These are phyloP conservation scores for Chouioia cunea DNA, from an alignment of 2,888 invertebrate species.

Conservation along the genomic window DNA sequence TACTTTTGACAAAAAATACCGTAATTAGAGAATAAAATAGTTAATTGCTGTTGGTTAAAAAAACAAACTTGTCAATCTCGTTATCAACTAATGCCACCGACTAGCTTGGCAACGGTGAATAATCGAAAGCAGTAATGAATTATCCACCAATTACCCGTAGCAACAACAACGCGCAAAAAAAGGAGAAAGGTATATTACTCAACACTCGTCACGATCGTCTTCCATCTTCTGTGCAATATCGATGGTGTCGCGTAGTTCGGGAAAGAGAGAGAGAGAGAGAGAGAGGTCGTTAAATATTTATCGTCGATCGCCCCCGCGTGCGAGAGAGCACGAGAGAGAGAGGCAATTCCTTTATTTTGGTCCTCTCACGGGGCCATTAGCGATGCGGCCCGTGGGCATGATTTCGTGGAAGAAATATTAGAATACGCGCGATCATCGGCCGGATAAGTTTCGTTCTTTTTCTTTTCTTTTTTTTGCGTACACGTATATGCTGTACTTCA, in stretches of 20 bases:
- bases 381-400: constrained; percentile 54
- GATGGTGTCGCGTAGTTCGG: constrained; percentile 33
- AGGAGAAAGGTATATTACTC: constrained; percentile 52
- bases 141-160: constrained; percentile 12
- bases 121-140: too few relatives aligned
- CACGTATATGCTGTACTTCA: constrained; percentile 40
- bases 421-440: constrained; percentile 59
- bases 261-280: neutral
- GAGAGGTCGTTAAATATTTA: constrained; percentile 63
- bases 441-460: constrained; percentile 48
- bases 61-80: too few relatives aligned
- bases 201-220: constrained; percentile 59
- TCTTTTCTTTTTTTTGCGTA: too few relatives aligned
- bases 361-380: constrained; percentile 50
- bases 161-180: neutral
- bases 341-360: constrained; percentile 46
- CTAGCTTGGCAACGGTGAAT: too few relatives aligned
- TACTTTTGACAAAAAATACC: neutral
- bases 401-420: constrained; percentile 64
- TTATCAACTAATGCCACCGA: too few relatives aligned
- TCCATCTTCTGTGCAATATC: constrained; percentile 30
- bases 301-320: constrained; percentile 55
- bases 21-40: too few relatives aligned
- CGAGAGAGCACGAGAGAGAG: too few relatives aligned
- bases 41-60: too few relatives aligned